Conservation (phyloP, 2,888 invertebrate species). For the Melipona beecheii region DNA sequence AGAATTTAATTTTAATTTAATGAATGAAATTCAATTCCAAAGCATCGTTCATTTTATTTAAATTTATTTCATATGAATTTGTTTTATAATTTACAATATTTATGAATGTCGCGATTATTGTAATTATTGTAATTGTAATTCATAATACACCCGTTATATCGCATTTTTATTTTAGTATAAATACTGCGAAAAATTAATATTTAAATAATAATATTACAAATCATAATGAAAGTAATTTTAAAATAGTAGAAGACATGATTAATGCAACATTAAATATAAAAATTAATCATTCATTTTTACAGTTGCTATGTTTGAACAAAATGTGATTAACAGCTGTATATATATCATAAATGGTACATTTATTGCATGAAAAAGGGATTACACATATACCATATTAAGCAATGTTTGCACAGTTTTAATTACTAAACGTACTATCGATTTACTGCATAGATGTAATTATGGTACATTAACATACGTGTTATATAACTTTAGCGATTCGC, state of each 20-base stretch:
- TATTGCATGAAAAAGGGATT: slow-evolving; percentile 32
- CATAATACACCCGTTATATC: slow-evolving; percentile 21
- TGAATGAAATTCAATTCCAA: slow-evolving; percentile 13
- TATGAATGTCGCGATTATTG: slow-evolving; percentile 16
- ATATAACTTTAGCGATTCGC: slow-evolving; percentile 19
- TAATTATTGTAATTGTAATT: slow-evolving; percentile 29
- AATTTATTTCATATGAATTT: slow-evolving; percentile 38
- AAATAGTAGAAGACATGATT: background rate
- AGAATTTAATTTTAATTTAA: background rate
- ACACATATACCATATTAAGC: slow-evolving; percentile 11
- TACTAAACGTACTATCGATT: slow-evolving; percentile 29
- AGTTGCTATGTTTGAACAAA: slow-evolving; percentile 16
- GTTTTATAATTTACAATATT: slow-evolving; percentile 41
- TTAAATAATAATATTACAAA: background rate
- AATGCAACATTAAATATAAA: slow-evolving; percentile 42
- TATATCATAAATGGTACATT: slow-evolving; percentile 27
- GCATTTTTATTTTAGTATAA: slow-evolving; percentile 6
- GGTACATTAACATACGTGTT: slow-evolving; percentile 31
- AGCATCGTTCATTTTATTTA: slow-evolving; percentile 29
- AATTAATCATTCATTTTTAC: slow-evolving; percentile 27
- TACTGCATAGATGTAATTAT: slow-evolving; percentile 22
- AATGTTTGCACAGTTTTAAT: slow-evolving; percentile 32
- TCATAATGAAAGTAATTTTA: background rate
- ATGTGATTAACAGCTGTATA: background rate
- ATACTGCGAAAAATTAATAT: slow-evolving; percentile 5